phyloP scores from a whole-genome alignment of 92 coral and sea anemone species.

The Pocillopora grandis region DNA sequence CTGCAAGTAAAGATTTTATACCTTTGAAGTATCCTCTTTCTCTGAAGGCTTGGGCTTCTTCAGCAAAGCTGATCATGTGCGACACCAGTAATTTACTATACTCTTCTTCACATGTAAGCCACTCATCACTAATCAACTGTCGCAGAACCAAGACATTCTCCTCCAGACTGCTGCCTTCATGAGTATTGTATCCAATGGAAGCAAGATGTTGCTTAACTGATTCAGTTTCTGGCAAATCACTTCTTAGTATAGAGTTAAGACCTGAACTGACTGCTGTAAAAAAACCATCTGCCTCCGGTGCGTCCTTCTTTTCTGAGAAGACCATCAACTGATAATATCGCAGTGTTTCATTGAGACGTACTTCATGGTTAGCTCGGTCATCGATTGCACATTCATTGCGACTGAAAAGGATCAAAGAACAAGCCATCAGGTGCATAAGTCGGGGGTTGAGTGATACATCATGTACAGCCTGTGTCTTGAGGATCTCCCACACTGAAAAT shows the following conservation, averaged over 20 bases:
- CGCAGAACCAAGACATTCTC: slow-evolving; percentile 48
- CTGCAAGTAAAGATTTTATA: background rate
- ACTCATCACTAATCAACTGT: slow-evolving; percentile 65
- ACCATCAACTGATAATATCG: slow-evolving; percentile 43
- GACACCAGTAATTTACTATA: slow-evolving; percentile 64
- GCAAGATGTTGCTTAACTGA: slow-evolving; percentile 54
- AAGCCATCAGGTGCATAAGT: slow-evolving; percentile 60
- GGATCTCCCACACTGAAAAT: slow-evolving; percentile 45
- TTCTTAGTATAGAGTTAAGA: slow-evolving; percentile 47
- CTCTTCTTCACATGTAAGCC: slow-evolving; percentile 57
- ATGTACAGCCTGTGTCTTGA: slow-evolving; percentile 43
- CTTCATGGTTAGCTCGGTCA: slow-evolving; percentile 39
- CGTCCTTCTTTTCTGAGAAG: slow-evolving; percentile 34
- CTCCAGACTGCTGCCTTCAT: slow-evolving; percentile 28
- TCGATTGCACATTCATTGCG: slow-evolving; percentile 51
- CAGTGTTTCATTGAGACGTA: slow-evolving; percentile 43
- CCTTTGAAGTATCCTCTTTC: slow-evolving; percentile 64
- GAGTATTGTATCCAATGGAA: slow-evolving; percentile 59
- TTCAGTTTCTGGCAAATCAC: slow-evolving; percentile 46
- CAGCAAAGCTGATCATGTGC: slow-evolving; percentile 51
- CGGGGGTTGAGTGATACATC: slow-evolving; percentile 47
- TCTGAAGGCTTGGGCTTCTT: slow-evolving; percentile 59
- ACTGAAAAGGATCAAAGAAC: slow-evolving; percentile 61
- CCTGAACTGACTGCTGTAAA: slow-evolving; percentile 61
- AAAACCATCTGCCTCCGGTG: slow-evolving; percentile 59